These are phyloP conservation scores for Atrina japonica DNA, from an alignment of 2,888 invertebrate species.

Conservation along the genomic window DNA sequence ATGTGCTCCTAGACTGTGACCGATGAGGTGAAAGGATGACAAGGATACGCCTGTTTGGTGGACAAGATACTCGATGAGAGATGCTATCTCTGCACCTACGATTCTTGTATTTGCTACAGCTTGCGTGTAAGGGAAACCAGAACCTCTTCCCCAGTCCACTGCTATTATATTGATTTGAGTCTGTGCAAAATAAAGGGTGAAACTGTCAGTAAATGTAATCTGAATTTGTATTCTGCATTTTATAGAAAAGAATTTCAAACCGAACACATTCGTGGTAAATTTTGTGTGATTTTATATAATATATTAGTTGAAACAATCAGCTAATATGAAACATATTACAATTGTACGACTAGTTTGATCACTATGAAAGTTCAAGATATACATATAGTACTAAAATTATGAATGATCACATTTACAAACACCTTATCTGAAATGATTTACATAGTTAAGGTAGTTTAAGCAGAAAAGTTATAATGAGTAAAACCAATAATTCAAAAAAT, in stretches of 20 bases:
- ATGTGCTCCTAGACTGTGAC: conserved; percentile 94
- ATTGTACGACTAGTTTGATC: no score
- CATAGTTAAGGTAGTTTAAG: no score
- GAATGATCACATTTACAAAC: no score
- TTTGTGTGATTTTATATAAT: background rate
- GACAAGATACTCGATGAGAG: conserved; percentile 65
- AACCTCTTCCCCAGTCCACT: conserved; percentile 73
- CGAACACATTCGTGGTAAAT: background rate
- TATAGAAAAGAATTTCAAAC: background rate
- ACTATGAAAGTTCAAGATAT: no score
- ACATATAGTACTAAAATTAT: no score
- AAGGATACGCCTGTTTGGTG: conserved; percentile 40
- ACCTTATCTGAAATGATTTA: no score
- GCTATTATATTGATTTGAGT: conserved; percentile 67
- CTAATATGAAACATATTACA: no score
- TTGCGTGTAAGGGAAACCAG: conserved; percentile 77
- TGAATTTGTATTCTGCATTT: conserved; percentile 5
- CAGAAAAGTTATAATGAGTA: no score
- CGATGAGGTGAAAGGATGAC: conserved; percentile 89
- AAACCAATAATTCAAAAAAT: no score
- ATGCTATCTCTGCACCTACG: conserved; percentile 78
- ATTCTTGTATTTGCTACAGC: conserved; percentile 80
- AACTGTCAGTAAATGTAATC: conserved; percentile 9
- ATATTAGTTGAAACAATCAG: no score
- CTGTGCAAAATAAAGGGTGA: conserved; percentile 51